Conservation (phyloP, 2,113 vertebrate genomes). For the Lepus americanus region DNA sequence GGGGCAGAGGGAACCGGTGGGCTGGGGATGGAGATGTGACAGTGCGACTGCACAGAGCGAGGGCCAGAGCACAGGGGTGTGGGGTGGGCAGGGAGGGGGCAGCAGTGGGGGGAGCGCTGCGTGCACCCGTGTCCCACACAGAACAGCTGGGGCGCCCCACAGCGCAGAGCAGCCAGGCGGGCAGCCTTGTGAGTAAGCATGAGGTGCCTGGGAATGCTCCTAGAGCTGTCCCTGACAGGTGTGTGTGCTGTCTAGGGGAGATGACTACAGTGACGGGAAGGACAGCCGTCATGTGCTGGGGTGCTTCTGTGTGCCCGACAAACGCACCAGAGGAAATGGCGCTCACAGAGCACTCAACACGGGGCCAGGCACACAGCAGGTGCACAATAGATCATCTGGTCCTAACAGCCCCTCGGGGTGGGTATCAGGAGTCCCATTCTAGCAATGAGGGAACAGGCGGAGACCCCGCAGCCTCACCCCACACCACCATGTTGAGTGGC, state of each 20-base stretch:
- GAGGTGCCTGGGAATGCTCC: background rate
- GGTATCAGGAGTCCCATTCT: background rate
- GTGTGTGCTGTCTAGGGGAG: background rate
- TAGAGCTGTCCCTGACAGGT: slow-evolving; percentile 33
- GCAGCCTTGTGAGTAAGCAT: slow-evolving; percentile 28
- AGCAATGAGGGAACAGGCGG: slow-evolving; percentile 48
- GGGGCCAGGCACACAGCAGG: background rate
- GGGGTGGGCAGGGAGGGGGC: background rate
- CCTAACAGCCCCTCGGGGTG: background rate
- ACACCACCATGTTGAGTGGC: background rate
- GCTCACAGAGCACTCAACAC: background rate
- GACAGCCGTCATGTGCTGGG: background rate
- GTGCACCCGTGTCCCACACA: background rate
- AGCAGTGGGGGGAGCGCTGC: background rate
- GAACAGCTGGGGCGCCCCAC: slow-evolving; percentile 18
- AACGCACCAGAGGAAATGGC: background rate
- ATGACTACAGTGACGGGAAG: background rate
- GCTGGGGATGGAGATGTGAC: background rate
- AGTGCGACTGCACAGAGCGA: background rate
- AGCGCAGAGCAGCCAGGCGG: slow-evolving; percentile 54
- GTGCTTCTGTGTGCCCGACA: background rate
- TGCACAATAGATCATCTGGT: background rate
- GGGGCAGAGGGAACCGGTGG: background rate
- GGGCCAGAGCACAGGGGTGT: background rate
- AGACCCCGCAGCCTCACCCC: background rate